phyloP scores from a whole-genome alignment of 2,113 vertebrate species.

The human region GRCh38 chr1:37582001-37582500 shows the following conservation, averaged over 20 bases:
- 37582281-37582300: slow-evolving; percentile 98
- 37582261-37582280: slow-evolving; percentile 98
- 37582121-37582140: neutral
- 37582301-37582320: slow-evolving; percentile 95
- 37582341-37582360: neutral
- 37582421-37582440: slow-evolving; percentile 27
- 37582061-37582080: too few species aligned
- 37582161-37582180: neutral
- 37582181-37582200: neutral
- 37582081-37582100: too few species aligned
- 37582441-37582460: slow-evolving; percentile 3
- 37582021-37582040: too few species aligned
- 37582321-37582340: slow-evolving; percentile 97
- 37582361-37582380: neutral
- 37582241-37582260: slow-evolving; percentile 98
- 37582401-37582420: slow-evolving; percentile 14
- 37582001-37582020: too few species aligned
- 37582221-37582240: slow-evolving; percentile 99
- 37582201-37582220: slow-evolving; percentile 15
- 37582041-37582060: too few species aligned
- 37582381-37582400: slow-evolving; percentile 12
- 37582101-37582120: too few species aligned
- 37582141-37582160: neutral
- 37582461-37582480: slow-evolving; percentile 72
- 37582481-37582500: slow-evolving; percentile 65